Evolutionary conservation across 2,888 invertebrate species (phyloP), one percentile per base, ranked within the genome.

Genomic region (Meteorus cinctellus): DNA sequence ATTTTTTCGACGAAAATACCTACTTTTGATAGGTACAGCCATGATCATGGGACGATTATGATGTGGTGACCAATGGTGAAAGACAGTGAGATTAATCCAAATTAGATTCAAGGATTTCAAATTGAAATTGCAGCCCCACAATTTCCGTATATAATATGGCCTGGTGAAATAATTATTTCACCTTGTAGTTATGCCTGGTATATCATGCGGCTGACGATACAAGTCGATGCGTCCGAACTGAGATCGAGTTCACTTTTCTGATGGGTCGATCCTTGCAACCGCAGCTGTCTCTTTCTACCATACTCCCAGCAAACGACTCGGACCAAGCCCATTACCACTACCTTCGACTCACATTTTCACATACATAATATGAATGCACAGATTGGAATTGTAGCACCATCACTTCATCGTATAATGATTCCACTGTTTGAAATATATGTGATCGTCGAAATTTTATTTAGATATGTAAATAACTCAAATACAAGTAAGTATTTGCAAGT

Each of bases 221-320:
- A 76, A 78, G 79, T 79, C 79, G 85, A 83, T 82, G 80, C 83
- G 85, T 85, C 84, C 82, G 82, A 86, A 86, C 85, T 80, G 84
- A 81, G 81, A 85, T 86, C 86, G 82, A 80, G 84, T 82, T 86
- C 81, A 84, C 84, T 86, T 84, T 86, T 82, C 82, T 84, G 82
- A 79, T 78, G 80, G 72, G 75, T 69, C 78, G 83, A 83, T 85
- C 85, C 85, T 84, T 79, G 77, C 36, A 51, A 66, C 68, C 76
- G 59, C 59, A 55, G 71, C 66, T 67, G 72, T 70, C 71, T 75
- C 72, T 29, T 72, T 70, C 71, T 62, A 63, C 27, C 75, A 79
- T 78, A 75, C 80, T 76, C 74, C 72, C 12, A 59, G 66, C 75
- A 55, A 73, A 63, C 75, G 74, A 74, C 77, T 75, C 76, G 71